Conservation (phyloP, 2,888 invertebrate genomes). For the Leucophenga montana region DNA sequence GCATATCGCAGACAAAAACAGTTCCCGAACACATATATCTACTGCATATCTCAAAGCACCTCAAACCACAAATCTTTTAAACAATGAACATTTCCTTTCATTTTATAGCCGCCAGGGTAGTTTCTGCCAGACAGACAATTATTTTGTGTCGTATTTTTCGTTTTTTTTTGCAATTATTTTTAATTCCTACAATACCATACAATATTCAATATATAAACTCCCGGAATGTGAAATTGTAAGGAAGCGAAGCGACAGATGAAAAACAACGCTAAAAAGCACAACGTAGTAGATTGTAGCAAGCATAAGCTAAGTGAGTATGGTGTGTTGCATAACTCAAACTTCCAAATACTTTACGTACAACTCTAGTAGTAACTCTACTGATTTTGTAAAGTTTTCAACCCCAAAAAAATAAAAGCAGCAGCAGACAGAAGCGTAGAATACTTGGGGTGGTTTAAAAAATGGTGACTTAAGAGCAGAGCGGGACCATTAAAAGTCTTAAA, state of each 20-base stretch:
- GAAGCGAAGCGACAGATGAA: not conserved
- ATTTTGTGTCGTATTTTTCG: conserved; percentile 2
- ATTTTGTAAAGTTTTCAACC: conserved; percentile 51
- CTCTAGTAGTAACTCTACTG: not conserved
- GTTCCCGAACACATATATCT: too few species aligned
- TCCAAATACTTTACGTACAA: not conserved
- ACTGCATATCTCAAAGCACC: not conserved
- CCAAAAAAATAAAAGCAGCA: conserved; percentile 43
- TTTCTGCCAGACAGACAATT: conserved; percentile 57
- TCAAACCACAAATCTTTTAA: conserved; percentile 22
- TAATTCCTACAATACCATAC: conserved; percentile 50
- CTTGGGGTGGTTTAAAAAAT: not conserved
- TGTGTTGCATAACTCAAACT: not conserved
- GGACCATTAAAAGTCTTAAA: too few species aligned
- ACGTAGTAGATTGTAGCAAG: not conserved
- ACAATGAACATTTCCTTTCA: conserved; percentile 42
- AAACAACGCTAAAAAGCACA: conserved; percentile 3
- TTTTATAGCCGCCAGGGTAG: conserved; percentile 51
- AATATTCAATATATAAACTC: conserved; percentile 41
- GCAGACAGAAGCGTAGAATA: conserved; percentile 9
- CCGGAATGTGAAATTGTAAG: conserved; percentile 55
- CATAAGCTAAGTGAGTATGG: not conserved
- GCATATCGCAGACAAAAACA: too few species aligned
- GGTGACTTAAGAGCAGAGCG: too few species aligned
- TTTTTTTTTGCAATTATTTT: conserved; percentile 49